A percentile compares a stretch with the other conserved stretches of the same genome.
Conservation (phyloP, 2,888 invertebrate genomes). For the Cheilosia soror region DNA sequence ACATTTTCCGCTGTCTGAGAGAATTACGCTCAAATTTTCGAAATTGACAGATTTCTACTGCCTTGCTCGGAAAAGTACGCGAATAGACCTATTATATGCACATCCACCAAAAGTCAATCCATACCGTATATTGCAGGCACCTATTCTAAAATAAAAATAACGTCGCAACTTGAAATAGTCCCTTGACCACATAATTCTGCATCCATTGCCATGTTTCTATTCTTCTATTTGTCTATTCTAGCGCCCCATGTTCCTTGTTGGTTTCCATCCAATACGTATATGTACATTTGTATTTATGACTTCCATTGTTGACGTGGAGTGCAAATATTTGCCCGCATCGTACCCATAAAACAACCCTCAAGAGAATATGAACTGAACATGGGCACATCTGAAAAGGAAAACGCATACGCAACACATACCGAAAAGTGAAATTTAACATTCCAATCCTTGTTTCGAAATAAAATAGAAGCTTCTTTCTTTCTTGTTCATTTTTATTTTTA, state of each 20-base stretch:
- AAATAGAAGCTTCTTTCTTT: neutral
- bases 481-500: neutral
- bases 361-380: slow-evolving; percentile 81
- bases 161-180: too few species aligned
- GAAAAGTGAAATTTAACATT: slow-evolving; percentile 53
- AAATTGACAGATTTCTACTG: too few species aligned
- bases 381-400: slow-evolving; percentile 70
- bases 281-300: slow-evolving; percentile 82
- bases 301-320: slow-evolving; percentile 81
- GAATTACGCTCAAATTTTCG: too few species aligned
- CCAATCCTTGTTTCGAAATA: slow-evolving; percentile 33
- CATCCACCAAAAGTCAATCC: too few species aligned
- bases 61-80: too few species aligned
- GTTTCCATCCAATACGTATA: slow-evolving; percentile 71
- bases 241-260: neutral
- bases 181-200: too few species aligned
- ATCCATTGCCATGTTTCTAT: neutral
- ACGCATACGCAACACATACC: slow-evolving; percentile 12
- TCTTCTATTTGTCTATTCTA: neutral
- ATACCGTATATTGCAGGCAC: too few species aligned
- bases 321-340: slow-evolving; percentile 84
- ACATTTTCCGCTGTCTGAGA: too few species aligned
- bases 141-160: too few species aligned
- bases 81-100: too few species aligned
- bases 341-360: slow-evolving; percentile 82